Base-by-base conservation (phyloP, 2,888 invertebrate genomes). In the Iphiclides podalirius region DNA sequence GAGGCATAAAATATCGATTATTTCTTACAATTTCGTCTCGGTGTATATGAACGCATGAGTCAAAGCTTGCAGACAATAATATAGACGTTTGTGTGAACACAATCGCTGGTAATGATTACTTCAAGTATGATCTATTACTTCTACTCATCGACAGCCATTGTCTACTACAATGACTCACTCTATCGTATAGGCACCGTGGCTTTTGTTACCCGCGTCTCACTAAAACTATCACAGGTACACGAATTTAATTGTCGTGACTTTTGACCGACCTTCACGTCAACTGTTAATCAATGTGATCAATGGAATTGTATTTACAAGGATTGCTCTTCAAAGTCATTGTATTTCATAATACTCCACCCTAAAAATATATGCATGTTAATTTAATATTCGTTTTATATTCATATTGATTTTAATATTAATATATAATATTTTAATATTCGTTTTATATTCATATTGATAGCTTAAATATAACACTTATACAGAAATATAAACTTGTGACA, bases 81-180 rank as follows among this genome's bases (percentile, higher is more conserved):
- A 47, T 47, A 44, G 26, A 14, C 35, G 17, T 26, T 47, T 44
- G 52, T 47, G 31, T 38, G 51, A 47, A 52, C 47, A 52, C 52
- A 52, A 52, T 48, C 41, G 52, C 26, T 37, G 17, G 45, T 52
- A 48, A 52, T 52, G 45, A 41, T 42, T 35, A 28, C 16, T 31
- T 16, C 38, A 43, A 38, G 41, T 45, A 34, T 45, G 48, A 45
- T 52, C 35, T 41, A 52, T 52, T 48, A 45, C 37, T 43, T 23
- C 28, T 33, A 49, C 23, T 48, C 48, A 41, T 49, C 45, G 40
- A 33, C 40, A 38, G 11, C 15, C 35, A 45, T 49, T 49, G 48
- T 52, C 33, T 37, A 15, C 49, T 38, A 45, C 44, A 47, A 48
- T 36, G 8, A 41, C 45, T 20, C 11, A 38, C 39, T 42, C 34